Conservation (phyloP, 2,888 invertebrate species). For the Saturnia japonica region DNA sequence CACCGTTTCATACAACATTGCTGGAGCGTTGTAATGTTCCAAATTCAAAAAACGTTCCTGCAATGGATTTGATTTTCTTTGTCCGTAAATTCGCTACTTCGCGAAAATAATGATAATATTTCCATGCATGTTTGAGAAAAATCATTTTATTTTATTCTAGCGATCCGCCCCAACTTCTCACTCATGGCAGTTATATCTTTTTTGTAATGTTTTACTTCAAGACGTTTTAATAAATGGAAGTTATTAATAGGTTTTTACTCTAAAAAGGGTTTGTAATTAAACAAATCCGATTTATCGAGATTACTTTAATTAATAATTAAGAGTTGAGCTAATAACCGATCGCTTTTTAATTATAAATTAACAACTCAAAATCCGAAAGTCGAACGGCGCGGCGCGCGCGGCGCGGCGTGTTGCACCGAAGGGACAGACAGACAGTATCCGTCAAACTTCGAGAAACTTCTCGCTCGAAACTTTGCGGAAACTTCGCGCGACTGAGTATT, state of each 20-base stretch:
- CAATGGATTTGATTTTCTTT: too few species aligned
- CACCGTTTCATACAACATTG: too few species aligned
- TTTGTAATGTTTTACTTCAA: too few species aligned
- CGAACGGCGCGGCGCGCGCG: constrained; percentile 4
- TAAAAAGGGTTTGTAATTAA: background rate
- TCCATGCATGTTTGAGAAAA: too few species aligned
- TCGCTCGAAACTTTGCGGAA: constrained; percentile 40
- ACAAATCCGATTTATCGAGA: background rate
- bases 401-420: background rate
- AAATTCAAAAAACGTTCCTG: too few species aligned
- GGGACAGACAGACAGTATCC: constrained; percentile 16
- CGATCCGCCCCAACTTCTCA: too few species aligned
- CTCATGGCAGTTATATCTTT: too few species aligned
- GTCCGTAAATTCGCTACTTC: too few species aligned
- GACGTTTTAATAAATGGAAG: background rate
- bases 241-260: background rate
- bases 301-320: constrained; percentile 15
- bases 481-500: constrained; percentile 71
- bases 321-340: constrained; percentile 22
- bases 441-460: constrained; percentile 41
- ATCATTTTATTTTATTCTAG: too few species aligned
- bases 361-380: constrained; percentile 17
- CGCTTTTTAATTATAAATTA: constrained; percentile 25
- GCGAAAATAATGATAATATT: too few species aligned
- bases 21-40: too few species aligned